Evolutionary conservation across 2,797 vertebrate genomes (phyloP).

Genomic region (Takifugu rubripes): DNA sequence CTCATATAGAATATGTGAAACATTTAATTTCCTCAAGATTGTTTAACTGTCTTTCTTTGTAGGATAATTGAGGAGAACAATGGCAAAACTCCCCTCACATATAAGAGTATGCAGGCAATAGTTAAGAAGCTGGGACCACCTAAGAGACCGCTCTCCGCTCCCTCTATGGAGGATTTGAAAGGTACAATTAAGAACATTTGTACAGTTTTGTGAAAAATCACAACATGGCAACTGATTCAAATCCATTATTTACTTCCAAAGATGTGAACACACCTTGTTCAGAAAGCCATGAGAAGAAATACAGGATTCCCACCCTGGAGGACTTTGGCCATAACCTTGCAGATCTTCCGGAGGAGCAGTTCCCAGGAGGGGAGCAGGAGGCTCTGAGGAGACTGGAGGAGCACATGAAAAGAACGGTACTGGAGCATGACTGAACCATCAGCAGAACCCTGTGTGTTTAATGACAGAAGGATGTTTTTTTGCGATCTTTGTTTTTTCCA

Average conservation of each 20-base stretch:
- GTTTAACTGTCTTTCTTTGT: neutral
- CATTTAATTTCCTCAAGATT: neutral
- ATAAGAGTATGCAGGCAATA: slow-evolving; percentile 65
- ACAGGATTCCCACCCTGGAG: slow-evolving; percentile 58
- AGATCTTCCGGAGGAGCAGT: slow-evolving; percentile 53
- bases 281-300: slow-evolving; percentile 44
- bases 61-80: slow-evolving; percentile 76
- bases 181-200: slow-evolving; percentile 35
- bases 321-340: slow-evolving; percentile 60
- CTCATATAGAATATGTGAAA: neutral
- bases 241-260: slow-evolving; percentile 29
- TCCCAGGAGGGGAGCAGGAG: slow-evolving; percentile 72
- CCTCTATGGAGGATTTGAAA: slow-evolving; percentile 59
- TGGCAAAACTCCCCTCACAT: slow-evolving; percentile 74
- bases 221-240: neutral
- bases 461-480: too few relatives aligned
- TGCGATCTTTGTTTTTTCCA: slow-evolving; percentile 20
- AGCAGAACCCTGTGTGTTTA: too few relatives aligned
- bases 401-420: slow-evolving; percentile 71
- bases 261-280: slow-evolving; percentile 52
- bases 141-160: slow-evolving; percentile 55
- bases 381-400: slow-evolving; percentile 69
- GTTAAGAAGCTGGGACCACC: slow-evolving; percentile 60
- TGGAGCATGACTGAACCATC: too few relatives aligned
- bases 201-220: neutral